phyloP scores from a whole-genome alignment of 2,888 invertebrate genomes.

The Parthenolecanium corni region DNA sequence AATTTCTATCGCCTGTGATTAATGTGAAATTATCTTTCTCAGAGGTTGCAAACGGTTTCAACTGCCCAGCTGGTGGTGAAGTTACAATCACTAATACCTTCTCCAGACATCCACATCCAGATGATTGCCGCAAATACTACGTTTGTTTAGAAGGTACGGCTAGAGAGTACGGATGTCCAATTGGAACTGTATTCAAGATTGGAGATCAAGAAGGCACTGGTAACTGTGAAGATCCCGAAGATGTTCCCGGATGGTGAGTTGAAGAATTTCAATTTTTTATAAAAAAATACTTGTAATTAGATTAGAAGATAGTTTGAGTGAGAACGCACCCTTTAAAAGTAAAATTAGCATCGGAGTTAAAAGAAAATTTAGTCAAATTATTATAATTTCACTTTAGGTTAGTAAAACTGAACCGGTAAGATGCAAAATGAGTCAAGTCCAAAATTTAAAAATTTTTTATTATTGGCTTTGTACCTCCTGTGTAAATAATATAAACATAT shows the following conservation, averaged over 20 bases:
- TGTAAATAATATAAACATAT: too few relatives aligned
- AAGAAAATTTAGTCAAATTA: too few relatives aligned
- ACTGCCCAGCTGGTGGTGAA: constrained; percentile 72
- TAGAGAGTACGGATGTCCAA: constrained; percentile 88
- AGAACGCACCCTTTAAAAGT: too few relatives aligned
- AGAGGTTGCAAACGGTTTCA: constrained; percentile 86
- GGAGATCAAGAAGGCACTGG: constrained; percentile 81
- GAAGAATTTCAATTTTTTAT: background rate
- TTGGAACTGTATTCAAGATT: constrained; percentile 91
- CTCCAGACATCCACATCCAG: constrained; percentile 89
- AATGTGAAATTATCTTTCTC: constrained; percentile 35
- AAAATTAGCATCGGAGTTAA: too few relatives aligned
- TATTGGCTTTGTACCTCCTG: too few relatives aligned
- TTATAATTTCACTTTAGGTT: too few relatives aligned
- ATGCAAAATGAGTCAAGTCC: too few relatives aligned
- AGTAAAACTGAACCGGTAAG: too few relatives aligned
- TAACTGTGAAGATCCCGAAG: constrained; percentile 89
- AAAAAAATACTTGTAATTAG: too few relatives aligned
- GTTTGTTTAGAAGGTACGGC: constrained; percentile 84
- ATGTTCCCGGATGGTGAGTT: constrained; percentile 90
- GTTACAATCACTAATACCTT: constrained; percentile 64
- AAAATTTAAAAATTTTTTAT: too few relatives aligned
- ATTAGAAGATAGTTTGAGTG: too few relatives aligned
- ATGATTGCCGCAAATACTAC: constrained; percentile 89
- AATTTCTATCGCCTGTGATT: background rate